Percentiles rank a stretch among this genome's conserved stretches.
Evolutionary conservation across 2,888 invertebrate species (phyloP).

Genomic region (Altica lythri): DNA sequence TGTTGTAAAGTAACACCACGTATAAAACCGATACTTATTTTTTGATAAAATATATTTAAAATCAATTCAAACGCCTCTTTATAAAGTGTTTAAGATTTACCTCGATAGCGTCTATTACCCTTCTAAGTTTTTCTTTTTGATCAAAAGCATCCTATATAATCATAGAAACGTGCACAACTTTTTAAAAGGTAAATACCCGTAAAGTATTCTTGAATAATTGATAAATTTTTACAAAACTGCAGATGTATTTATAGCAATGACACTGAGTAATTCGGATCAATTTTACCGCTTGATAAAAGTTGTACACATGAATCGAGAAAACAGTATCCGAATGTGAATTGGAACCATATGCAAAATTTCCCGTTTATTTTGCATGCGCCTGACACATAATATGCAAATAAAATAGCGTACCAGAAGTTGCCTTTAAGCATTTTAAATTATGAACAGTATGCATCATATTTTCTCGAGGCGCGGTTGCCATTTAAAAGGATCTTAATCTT

Average conservation of each 20-base stretch:
- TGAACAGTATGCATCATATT: constrained; percentile 35
- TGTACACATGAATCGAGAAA: constrained; percentile 20
- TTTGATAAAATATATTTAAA: too few relatives aligned
- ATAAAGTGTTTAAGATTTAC: too few relatives aligned
- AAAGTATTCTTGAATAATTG: too few relatives aligned
- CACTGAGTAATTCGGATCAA: constrained; percentile 18
- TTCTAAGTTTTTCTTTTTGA: too few relatives aligned
- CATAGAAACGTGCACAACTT: too few relatives aligned
- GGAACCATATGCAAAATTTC: constrained; percentile 27
- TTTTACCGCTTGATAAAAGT: constrained; percentile 19
- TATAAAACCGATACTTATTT: too few relatives aligned
- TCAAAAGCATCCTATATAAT: too few relatives aligned
- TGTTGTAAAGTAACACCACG: too few relatives aligned
- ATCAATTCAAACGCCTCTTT: too few relatives aligned
- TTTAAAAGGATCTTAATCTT: constrained; percentile 23
- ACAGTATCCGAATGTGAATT: constrained; percentile 5
- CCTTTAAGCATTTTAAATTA: constrained; percentile 34
- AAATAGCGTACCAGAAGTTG: constrained; percentile 27
- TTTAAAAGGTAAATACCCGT: too few relatives aligned
- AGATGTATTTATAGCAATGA: constrained; percentile 10
- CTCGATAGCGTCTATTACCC: too few relatives aligned
- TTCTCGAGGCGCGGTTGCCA: constrained; percentile 21
- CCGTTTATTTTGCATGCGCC: constrained; percentile 22
- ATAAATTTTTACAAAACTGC: not conserved
- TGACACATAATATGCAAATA: constrained; percentile 27